Percentiles rank a stretch among this genome's conserved stretches.
phyloP scores from a whole-genome alignment of 2,113 vertebrate genomes.

The Andinoacara biseriatus region DNA sequence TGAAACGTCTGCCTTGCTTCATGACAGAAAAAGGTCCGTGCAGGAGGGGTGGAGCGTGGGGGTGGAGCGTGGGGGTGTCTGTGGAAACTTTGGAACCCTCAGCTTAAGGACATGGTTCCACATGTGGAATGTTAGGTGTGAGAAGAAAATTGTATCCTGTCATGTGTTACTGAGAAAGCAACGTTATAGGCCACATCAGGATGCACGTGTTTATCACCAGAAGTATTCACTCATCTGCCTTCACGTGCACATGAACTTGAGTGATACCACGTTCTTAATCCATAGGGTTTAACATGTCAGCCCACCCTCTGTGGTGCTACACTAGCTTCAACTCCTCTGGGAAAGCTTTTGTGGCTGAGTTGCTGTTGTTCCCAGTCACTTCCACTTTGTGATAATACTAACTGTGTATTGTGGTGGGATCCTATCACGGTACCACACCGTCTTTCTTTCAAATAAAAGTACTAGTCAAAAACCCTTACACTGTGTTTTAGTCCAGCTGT shows the following conservation, averaged over 20 bases:
- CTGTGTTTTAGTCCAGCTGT: too few species aligned
- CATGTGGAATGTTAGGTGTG: constrained; percentile 36
- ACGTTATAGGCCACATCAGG: background rate
- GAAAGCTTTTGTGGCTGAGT: background rate
- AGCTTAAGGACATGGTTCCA: constrained; percentile 11
- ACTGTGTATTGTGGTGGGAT: too few species aligned
- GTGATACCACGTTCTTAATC: too few species aligned
- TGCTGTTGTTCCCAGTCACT: too few species aligned
- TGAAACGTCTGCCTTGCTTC: constrained; percentile 28
- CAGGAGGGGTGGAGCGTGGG: background rate
- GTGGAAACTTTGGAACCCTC: background rate
- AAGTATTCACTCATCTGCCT: too few species aligned
- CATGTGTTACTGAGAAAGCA: constrained; percentile 5
- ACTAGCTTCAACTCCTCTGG: background rate
- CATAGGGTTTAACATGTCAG: too few species aligned
- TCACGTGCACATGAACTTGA: too few species aligned
- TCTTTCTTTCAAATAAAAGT: too few species aligned
- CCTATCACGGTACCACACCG: too few species aligned
- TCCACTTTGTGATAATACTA: too few species aligned
- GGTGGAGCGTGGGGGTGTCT: rapidly evolving
- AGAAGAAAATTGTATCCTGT: constrained; percentile 20
- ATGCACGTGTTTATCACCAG: background rate
- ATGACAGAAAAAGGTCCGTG: background rate
- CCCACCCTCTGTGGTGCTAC: too few species aligned
- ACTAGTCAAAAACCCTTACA: too few species aligned